A percentile compares a stretch with the other conserved stretches of the same genome.
Conservation (phyloP, 2,888 invertebrate species). For the Patella ulyssiponensis region DNA sequence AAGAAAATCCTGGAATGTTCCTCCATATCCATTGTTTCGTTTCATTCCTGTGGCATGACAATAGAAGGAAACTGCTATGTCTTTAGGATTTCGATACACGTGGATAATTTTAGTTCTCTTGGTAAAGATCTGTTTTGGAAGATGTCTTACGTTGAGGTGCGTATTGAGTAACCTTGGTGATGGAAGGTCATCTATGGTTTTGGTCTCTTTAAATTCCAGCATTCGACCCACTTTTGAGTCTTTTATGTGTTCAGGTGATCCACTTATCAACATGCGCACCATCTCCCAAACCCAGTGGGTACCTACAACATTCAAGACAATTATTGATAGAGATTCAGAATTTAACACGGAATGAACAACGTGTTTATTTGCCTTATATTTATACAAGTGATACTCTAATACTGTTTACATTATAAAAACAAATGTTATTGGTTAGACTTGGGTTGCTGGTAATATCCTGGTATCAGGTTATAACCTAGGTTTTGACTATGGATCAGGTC, state of each 20-base stretch:
- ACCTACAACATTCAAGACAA: slow-evolving; percentile 19
- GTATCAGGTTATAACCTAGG: no score
- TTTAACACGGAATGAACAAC: no score
- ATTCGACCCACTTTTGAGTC: slow-evolving; percentile 21
- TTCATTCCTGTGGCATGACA: slow-evolving; percentile 26
- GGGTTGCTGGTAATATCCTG: no score
- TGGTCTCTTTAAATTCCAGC: slow-evolving; percentile 27
- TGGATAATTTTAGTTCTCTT: slow-evolving; percentile 36
- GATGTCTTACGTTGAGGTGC: slow-evolving; percentile 23
- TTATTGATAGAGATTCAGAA: no score
- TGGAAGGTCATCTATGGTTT: slow-evolving; percentile 16
- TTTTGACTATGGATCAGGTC: no score
- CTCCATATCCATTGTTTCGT: slow-evolving; percentile 29
- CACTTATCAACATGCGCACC: slow-evolving; percentile 28
- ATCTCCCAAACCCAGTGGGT: slow-evolving; percentile 45
- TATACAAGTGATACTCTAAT: no score
- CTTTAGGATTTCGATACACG: slow-evolving; percentile 38
- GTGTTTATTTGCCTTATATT: no score
- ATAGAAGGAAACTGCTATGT: slow-evolving; percentile 38
- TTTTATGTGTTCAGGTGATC: slow-evolving; percentile 16
- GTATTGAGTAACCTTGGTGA: slow-evolving; percentile 38
- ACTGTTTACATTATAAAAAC: no score
- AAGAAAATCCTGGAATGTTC: slow-evolving; percentile 40
- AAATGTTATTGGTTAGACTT: no score
- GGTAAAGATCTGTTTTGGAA: slow-evolving; percentile 34